A percentile compares a stretch with the other conserved stretches of the same genome.
Evolutionary conservation across 1,140 invertebrate genomes (phyloP).

Genomic region (Stenopsyche tienmushanensis): DNA sequence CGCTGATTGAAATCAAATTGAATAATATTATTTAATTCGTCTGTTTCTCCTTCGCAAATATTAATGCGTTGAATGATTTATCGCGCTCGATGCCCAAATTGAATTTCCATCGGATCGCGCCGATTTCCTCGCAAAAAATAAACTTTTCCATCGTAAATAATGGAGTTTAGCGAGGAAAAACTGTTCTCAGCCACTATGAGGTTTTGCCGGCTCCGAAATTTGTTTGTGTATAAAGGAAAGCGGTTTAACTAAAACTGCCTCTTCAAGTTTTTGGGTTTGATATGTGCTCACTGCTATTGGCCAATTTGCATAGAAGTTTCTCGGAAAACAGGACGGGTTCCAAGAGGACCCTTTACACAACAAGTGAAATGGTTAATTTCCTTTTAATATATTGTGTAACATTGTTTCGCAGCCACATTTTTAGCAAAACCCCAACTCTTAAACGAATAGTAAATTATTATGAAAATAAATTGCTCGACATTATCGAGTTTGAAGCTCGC

Average conservation of each 20-base stretch:
- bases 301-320: not conserved
- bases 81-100: too few relatives aligned
- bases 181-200: not conserved
- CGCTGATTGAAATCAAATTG: slow-evolving; percentile 34
- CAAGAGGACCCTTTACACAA: not conserved
- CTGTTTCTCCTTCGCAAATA: too few relatives aligned
- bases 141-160: not conserved
- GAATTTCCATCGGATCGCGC: slow-evolving; percentile 4
- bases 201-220: not conserved
- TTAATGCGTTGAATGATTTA: too few relatives aligned
- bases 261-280: not conserved
- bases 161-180: too few relatives aligned
- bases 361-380: not conserved
- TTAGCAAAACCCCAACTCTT: too few relatives aligned
- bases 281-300: not conserved
- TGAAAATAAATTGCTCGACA: too few relatives aligned
- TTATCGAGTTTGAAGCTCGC: too few relatives aligned
- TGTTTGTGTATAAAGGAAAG: not conserved
- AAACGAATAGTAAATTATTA: too few relatives aligned
- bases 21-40: slow-evolving; percentile 11
- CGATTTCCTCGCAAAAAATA: not conserved
- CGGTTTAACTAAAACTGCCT: not conserved
- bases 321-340: not conserved
- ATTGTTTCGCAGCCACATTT: not conserved
- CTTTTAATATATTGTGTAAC: not conserved